Percentiles rank a stretch among this genome's conserved stretches.
phyloP scores from a whole-genome alignment of 2,797 vertebrate species.

The Tadarida brasiliensis region DNA sequence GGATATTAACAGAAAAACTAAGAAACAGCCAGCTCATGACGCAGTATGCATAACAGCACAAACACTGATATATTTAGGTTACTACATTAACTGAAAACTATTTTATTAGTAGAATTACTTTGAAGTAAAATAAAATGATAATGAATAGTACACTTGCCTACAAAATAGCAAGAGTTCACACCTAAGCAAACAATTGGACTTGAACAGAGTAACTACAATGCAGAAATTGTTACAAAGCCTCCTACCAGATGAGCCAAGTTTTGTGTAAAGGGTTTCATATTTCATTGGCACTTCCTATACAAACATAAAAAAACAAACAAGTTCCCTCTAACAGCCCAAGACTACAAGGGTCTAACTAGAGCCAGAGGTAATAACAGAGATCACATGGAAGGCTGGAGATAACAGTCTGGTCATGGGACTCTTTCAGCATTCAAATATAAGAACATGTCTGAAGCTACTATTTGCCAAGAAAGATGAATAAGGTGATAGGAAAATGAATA shows the following conservation, averaged over 20 bases:
- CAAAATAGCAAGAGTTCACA: neutral
- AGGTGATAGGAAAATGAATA: neutral
- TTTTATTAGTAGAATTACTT: neutral
- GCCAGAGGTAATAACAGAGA: neutral
- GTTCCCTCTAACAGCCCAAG: neutral
- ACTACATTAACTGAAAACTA: neutral
- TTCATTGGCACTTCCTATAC: neutral
- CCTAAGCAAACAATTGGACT: neutral
- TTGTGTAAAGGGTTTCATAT: neutral
- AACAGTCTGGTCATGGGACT: neutral
- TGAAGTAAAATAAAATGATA: neutral
- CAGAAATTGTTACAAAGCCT: neutral
- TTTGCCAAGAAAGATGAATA: neutral
- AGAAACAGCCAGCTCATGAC: neutral
- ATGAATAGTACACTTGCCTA: neutral
- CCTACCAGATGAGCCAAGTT: neutral
- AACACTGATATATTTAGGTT: neutral
- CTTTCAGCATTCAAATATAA: neutral
- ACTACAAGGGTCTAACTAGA: neutral
- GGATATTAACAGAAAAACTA: neutral
- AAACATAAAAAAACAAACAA: neutral
- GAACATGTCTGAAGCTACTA: neutral
- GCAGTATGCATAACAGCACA: neutral
- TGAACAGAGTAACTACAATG: neutral
- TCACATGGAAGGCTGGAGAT: neutral